Evolutionary conservation across 2,113 vertebrate genomes (phyloP).

Genomic region (Oreotragus oreotragus): DNA sequence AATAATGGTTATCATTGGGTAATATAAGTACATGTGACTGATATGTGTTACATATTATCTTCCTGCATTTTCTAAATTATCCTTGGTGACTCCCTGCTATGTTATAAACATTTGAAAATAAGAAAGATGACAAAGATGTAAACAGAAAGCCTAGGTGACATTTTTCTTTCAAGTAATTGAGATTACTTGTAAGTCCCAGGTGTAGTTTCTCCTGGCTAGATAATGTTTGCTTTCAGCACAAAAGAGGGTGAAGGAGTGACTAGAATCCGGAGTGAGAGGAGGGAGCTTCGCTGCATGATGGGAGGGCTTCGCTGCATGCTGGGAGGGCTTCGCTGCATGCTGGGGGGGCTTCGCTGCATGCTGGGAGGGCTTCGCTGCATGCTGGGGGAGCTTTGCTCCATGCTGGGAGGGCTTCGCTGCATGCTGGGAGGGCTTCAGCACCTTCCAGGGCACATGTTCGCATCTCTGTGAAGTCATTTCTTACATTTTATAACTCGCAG

Average conservation of each 20-base stretch:
- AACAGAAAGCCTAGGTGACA: background rate
- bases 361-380: background rate
- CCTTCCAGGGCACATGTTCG: too few relatives aligned
- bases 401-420: background rate
- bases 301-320: too few relatives aligned
- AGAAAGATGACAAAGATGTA: background rate
- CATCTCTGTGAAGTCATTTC: too few relatives aligned
- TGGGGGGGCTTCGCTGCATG: background rate
- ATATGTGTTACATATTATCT: background rate
- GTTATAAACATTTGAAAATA: constrained; percentile 10
- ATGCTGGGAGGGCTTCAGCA: too few relatives aligned
- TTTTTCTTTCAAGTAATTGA: background rate
- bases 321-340: background rate
- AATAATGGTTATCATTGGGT: background rate
- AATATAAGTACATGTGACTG: background rate
- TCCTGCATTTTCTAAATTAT: constrained; percentile 11
- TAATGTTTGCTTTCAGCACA: background rate
- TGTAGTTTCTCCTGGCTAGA: background rate
- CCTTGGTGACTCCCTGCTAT: background rate
- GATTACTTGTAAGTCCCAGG: background rate
- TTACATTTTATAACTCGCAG: too few relatives aligned
- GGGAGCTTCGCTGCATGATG: background rate
- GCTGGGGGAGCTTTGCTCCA: too few relatives aligned
- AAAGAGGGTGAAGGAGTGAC: too few relatives aligned
- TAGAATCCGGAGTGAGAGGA: background rate